Evolutionary conservation across 2,113 vertebrate species (phyloP), one percentile per base, ranked within the genome.

Genomic region (Poeciliopsis prolifica): DNA sequence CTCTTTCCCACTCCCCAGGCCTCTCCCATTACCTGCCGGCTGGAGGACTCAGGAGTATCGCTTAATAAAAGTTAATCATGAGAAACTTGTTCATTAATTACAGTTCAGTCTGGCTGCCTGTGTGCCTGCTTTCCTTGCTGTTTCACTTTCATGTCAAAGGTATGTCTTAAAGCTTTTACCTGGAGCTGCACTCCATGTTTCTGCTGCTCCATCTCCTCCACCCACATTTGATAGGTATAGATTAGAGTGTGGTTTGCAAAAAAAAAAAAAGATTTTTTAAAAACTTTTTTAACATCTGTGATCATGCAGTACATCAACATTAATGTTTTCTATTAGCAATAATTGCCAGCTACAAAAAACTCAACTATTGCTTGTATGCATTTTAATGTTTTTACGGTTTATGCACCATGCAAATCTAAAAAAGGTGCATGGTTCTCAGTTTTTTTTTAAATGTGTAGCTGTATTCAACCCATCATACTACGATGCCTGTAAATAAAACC

Each of bases 31-130:
- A 94, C 91, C 92, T 92, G 92, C 87, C 85, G 90, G 88, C 89
- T 90, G 76, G 83, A 80, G 82, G 91, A 91, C 92, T 93, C 92
- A 89, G 89, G 91, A 92, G 90, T 93, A 93, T 92, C 90, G 86
- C 92, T 94, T 94, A 90, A 93, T 93, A 94, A 95, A 94, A 93
- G 90, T 93, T 94, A 94, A 94, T 94, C 93, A 94, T 93, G 92
- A 92, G 91, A 95, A 95, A 92, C 92, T 92, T 94, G 92, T 92
- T 94, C 92, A 94, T 94, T 95, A 94, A 94, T 94, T 94, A 95
- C 88, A 92, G 88, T 91, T 92, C 78, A 78, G 90, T 68, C 75
- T 72, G 82, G 73, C 88, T 87, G 90, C 79, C 81, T 86, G 77
- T 54, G 75, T 80, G 78, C 72, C 86, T 75, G 77, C 62, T 69